phyloP scores from a whole-genome alignment of 1,140 invertebrate species.

The Cherax quadricarinatus region DNA sequence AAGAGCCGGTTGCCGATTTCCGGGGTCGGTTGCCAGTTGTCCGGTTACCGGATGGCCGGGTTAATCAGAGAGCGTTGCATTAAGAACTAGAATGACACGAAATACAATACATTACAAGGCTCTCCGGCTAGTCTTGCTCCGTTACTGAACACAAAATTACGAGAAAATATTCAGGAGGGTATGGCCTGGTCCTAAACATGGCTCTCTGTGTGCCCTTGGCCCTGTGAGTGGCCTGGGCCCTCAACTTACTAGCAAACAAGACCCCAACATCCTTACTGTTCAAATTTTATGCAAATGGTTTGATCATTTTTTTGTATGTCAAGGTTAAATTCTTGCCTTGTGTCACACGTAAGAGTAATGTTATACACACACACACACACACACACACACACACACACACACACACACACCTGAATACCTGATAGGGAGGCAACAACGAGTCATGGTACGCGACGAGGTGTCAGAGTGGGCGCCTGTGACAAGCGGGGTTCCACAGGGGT shows the following conservation, averaged over 20 bases:
- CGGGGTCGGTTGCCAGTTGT: too few relatives aligned
- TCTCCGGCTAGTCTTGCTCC: not conserved
- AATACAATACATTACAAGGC: not conserved
- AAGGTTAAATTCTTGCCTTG: not conserved
- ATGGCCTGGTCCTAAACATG: not conserved
- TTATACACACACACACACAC: not conserved
- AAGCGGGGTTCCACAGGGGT: too few relatives aligned
- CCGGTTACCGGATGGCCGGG: too few relatives aligned
- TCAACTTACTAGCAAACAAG: too few relatives aligned
- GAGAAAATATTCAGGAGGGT: slow-evolving; percentile 9
- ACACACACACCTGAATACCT: not conserved
- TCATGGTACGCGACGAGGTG: too few relatives aligned
- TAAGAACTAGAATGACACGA: too few relatives aligned
- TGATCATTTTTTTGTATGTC: not conserved
- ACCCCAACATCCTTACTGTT: not conserved
- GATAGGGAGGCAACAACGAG: too few relatives aligned
- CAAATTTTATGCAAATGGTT: not conserved
- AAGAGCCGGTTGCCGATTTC: too few relatives aligned
- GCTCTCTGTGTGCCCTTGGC: too few relatives aligned
- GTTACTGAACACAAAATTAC: slow-evolving; percentile 2
- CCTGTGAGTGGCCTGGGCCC: too few relatives aligned
- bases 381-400: not conserved
- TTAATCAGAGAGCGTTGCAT: too few relatives aligned
- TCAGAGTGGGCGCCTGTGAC: too few relatives aligned
- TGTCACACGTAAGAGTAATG: not conserved